Percentiles rank a stretch among this genome's conserved stretches.
phyloP scores from a whole-genome alignment of 2,113 vertebrate species.

The Mormoops blainvillei region DNA sequence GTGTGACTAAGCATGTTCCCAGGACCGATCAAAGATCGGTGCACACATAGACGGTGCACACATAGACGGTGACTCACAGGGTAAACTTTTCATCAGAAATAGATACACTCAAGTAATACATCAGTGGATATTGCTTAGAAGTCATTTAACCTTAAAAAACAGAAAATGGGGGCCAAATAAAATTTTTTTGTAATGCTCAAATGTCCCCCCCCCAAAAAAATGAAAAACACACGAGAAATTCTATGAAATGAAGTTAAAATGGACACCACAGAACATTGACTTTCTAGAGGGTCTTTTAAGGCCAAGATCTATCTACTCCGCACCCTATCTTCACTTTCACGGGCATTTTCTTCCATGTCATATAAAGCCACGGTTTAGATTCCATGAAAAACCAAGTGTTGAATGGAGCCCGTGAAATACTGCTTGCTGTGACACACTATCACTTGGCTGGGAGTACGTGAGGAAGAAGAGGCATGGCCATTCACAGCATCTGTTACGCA shows the following conservation, averaged over 20 bases:
- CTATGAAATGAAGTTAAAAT: neutral
- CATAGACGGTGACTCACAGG: neutral
- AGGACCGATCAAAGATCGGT: constrained; percentile 30
- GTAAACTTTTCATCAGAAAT: neutral
- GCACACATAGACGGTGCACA: neutral
- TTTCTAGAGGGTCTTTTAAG: neutral
- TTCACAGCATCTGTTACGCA: neutral
- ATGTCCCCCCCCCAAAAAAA: rapidly evolving
- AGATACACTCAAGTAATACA: neutral
- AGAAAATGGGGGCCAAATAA: neutral
- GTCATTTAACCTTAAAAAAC: neutral
- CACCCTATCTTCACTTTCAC: neutral
- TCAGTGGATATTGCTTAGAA: neutral
- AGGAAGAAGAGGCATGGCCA: no score
- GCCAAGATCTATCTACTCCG: neutral
- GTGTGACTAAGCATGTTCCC: neutral
- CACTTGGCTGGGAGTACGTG: neutral
- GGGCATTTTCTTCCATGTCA: neutral
- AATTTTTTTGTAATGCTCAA: neutral
- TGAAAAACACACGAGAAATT: neutral
- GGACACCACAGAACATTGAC: neutral
- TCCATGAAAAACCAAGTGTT: neutral
- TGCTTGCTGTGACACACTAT: neutral
- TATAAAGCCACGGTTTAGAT: neutral
- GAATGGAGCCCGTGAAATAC: neutral